These are phyloP conservation scores for Nomada lathburiana DNA, from an alignment of 2,888 invertebrate genomes.

Conservation along the genomic window DNA sequence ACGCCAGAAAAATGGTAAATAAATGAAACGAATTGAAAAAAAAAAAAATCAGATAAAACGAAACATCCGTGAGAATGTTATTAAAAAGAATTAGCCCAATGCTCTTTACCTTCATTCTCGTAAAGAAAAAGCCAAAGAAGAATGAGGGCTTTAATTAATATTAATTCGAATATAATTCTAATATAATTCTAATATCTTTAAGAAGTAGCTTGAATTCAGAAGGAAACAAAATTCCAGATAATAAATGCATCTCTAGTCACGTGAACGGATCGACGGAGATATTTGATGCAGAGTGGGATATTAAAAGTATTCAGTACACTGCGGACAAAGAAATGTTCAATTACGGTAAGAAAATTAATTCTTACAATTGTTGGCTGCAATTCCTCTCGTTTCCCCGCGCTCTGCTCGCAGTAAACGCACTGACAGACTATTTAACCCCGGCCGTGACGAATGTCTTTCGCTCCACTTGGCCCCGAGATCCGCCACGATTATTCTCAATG, in stretches of 20 bases:
- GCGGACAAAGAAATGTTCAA: no score
- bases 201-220: no score
- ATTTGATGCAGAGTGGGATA: not conserved
- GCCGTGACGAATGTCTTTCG: slow-evolving; percentile 5
- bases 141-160: no score
- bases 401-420: not conserved
- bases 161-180: no score
- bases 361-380: not conserved
- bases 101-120: no score
- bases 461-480: slow-evolving; percentile 2
- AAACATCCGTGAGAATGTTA: not conserved
- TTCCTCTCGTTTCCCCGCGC: slow-evolving; percentile 1
- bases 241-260: no score
- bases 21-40: slow-evolving; percentile 30
- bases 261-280: no score
- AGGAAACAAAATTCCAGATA: no score
- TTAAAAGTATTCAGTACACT: not conserved
- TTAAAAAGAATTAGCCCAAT: no score
- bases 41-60: not conserved
- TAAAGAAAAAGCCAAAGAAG: no score
- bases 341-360: not conserved
- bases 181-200: no score
- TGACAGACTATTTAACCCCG: slow-evolving; percentile 15
- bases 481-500: not conserved
- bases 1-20: slow-evolving; percentile 3